These are phyloP conservation scores for Bombus superbus DNA, from an alignment of 1,140 invertebrate genomes.

Conservation along the genomic window DNA sequence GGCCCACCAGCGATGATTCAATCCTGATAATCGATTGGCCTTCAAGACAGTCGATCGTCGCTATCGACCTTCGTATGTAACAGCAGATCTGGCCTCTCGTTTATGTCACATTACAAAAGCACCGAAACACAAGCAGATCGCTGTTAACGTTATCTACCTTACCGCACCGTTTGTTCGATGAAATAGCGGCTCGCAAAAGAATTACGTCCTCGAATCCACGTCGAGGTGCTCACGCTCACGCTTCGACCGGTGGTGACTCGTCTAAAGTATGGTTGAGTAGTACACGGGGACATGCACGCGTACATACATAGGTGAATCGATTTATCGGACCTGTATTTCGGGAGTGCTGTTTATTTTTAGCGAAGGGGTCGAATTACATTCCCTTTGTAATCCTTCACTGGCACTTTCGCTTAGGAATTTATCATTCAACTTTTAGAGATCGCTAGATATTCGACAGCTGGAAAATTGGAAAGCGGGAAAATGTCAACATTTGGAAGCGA, in stretches of 20 bases:
- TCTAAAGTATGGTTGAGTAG: neutral
- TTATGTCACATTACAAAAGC: slow-evolving; percentile 22
- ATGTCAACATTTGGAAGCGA: no score
- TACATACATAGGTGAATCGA: neutral
- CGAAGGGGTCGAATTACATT: neutral
- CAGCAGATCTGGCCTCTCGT: slow-evolving; percentile 1
- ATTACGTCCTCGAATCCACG: neutral
- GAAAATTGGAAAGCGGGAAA: no score
- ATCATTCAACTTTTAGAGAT: neutral
- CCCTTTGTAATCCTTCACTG: neutral
- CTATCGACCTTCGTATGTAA: slow-evolving; percentile 11
- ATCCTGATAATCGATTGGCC: slow-evolving; percentile 25
- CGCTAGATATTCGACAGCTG: no score
- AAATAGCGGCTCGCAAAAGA: neutral
- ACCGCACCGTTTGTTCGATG: neutral
- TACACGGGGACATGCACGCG: neutral
- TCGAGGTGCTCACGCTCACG: neutral
- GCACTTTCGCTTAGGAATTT: neutral
- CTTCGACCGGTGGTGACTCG: neutral
- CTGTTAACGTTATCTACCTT: slow-evolving; percentile 26
- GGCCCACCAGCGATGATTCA: slow-evolving; percentile 38
- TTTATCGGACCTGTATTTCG: neutral
- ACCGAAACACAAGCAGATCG: slow-evolving; percentile 28
- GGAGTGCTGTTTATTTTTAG: neutral
- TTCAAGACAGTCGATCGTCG: slow-evolving; percentile 23